phyloP scores from a whole-genome alignment of 2,888 invertebrate species.

The Luperina testacea region DNA sequence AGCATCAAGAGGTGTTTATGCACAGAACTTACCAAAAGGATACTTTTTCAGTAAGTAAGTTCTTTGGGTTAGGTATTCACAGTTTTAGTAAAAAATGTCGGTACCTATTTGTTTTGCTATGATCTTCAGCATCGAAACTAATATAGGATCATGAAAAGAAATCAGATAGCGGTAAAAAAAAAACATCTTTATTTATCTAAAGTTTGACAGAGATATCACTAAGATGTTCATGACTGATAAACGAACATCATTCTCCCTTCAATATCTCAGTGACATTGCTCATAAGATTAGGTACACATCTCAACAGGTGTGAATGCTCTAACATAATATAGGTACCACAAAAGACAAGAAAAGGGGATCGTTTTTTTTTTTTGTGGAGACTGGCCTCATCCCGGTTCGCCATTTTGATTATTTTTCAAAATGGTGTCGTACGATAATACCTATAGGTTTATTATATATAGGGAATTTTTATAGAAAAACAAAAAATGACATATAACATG shows the following conservation, averaged over 20 bases:
- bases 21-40: conserved; percentile 91
- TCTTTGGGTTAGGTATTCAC: conserved; percentile 16
- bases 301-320: conserved; percentile 10
- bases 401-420: too few relatives aligned
- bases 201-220: conserved; percentile 50
- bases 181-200: conserved; percentile 15
- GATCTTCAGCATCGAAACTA: background rate
- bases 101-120: background rate
- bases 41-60: conserved; percentile 89
- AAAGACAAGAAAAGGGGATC: background rate
- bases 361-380: too few relatives aligned
- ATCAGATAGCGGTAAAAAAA: conserved; percentile 2
- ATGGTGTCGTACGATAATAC: too few relatives aligned
- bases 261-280: background rate
- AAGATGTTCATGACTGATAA: conserved; percentile 43
- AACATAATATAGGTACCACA: background rate
- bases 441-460: too few relatives aligned
- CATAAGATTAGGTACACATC: conserved; percentile 5
- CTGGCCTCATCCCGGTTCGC: too few relatives aligned
- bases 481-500: too few relatives aligned
- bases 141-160: background rate
- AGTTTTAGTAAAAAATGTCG: background rate
- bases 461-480: too few relatives aligned
- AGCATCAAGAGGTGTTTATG: conserved; percentile 91
- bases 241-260: background rate